Percentiles rank a stretch among this genome's conserved stretches.
Conservation (phyloP, 2,113 vertebrate genomes). For the Notothenia coriiceps region DNA sequence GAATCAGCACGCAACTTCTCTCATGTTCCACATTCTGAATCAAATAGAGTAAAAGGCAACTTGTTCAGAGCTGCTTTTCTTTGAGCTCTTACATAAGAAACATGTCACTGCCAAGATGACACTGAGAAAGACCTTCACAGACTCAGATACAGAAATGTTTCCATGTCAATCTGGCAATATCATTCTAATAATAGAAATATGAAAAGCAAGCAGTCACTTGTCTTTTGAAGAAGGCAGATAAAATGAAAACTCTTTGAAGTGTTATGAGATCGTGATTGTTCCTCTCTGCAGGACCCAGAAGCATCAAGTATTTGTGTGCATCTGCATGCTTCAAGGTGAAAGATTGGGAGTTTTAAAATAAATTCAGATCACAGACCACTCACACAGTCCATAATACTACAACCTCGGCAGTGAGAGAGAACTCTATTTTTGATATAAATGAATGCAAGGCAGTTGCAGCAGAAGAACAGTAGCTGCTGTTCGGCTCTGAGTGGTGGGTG, state of each 20-base stretch:
- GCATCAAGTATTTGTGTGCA: slow-evolving; percentile 34
- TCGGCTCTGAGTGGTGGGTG: slow-evolving; percentile 5
- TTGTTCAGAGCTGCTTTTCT: slow-evolving; percentile 23
- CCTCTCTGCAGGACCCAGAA: not conserved
- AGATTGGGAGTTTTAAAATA: slow-evolving; percentile 44
- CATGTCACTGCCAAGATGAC: slow-evolving; percentile 20
- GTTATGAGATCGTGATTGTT: slow-evolving; percentile 52
- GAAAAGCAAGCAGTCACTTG: slow-evolving; percentile 42
- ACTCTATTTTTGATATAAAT: slow-evolving; percentile 49
- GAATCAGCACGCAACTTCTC: slow-evolving; percentile 19
- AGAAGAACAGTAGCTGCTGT: not conserved
- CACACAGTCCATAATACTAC: not conserved
- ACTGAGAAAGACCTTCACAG: slow-evolving; percentile 11
- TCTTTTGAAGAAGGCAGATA: slow-evolving; percentile 32
- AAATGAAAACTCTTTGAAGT: slow-evolving; percentile 14
- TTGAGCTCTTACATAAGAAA: slow-evolving; percentile 35
- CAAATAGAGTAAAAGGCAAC: not conserved
- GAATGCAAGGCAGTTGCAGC: slow-evolving; percentile 32
- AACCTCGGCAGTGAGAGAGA: slow-evolving; percentile 5
- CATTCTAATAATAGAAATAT: slow-evolving; percentile 56
- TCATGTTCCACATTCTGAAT: slow-evolving; percentile 17
- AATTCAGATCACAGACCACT: not conserved
- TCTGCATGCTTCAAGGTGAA: slow-evolving; percentile 56
- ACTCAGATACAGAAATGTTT: slow-evolving; percentile 53
- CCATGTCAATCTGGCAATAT: slow-evolving; percentile 35